Conservation (phyloP, 2,113 vertebrate species). For the Albula glossodonta region DNA sequence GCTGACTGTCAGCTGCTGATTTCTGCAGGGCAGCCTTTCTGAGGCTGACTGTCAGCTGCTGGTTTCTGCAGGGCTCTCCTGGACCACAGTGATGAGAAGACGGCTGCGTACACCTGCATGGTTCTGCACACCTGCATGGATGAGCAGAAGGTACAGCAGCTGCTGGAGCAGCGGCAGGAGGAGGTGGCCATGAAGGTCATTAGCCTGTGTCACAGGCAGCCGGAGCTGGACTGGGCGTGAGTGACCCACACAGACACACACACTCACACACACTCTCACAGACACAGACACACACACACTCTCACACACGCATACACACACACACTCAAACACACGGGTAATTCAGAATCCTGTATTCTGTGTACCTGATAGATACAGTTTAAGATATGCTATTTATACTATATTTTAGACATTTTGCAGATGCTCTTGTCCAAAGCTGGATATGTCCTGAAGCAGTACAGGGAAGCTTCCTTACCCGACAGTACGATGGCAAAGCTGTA, state of each 20-base stretch:
- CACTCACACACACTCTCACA: too few species aligned
- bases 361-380: too few species aligned
- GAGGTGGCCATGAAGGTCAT: conserved; percentile 72
- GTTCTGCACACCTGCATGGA: conserved; percentile 87
- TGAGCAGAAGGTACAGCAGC: conserved; percentile 69
- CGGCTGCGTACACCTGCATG: conserved; percentile 81
- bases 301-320: too few species aligned
- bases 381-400: too few species aligned
- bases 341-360: too few species aligned
- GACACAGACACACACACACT: too few species aligned
- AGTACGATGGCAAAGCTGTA: too few species aligned
- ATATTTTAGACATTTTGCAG: too few species aligned
- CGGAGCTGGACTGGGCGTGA: conserved; percentile 89
- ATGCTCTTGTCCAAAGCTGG: too few species aligned
- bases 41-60: neutral
- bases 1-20: neutral
- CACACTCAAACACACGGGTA: too few species aligned
- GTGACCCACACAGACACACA: conserved; percentile 47
- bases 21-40: neutral
- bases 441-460: too few species aligned
- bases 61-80: conserved; percentile 70
- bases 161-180: conserved; percentile 68
- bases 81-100: conserved; percentile 75
- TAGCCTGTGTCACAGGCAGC: conserved; percentile 73
- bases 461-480: too few species aligned